These are phyloP conservation scores for Polypterus bichir DNA, from an alignment of 2,113 vertebrate genomes.

Conservation along the genomic window DNA sequence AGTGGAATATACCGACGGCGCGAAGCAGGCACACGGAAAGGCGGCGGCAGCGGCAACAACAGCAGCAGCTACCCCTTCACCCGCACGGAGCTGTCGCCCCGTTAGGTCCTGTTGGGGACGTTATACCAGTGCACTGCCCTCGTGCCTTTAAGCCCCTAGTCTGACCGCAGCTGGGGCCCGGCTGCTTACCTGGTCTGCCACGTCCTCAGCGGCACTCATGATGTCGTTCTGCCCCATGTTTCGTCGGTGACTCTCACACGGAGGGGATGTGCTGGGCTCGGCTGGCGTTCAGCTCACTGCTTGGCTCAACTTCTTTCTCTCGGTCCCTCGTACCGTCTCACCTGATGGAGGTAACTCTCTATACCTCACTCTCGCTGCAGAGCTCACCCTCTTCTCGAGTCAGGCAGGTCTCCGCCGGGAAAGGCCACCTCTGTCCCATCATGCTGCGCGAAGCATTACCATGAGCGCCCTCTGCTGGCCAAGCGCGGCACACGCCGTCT, in stretches of 20 bases:
- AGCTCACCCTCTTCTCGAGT: constrained; percentile 29
- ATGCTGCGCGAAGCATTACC: constrained; percentile 45
- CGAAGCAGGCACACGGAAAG: no score
- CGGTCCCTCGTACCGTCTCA: background rate
- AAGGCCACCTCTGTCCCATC: constrained; percentile 62
- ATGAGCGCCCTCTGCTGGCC: constrained; percentile 21
- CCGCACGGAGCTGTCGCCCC: background rate
- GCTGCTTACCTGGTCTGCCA: constrained; percentile 56
- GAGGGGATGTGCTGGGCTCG: background rate
- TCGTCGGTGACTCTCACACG: background rate
- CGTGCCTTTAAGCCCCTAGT: background rate
- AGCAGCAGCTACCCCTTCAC: no score
- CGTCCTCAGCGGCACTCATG: constrained; percentile 59
- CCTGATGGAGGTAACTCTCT: constrained; percentile 1
- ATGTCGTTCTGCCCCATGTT: constrained; percentile 57
- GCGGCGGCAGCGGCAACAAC: no score
- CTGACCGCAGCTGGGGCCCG: background rate
- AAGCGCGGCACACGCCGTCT: constrained; percentile 25
- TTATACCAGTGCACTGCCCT: background rate
- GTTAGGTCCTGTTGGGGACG: background rate
- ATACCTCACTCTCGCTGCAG: constrained; percentile 22
- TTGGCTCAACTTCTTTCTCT: background rate
- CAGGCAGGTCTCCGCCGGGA: constrained; percentile 19
- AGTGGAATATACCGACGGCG: no score
- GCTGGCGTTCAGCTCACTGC: background rate